These are phyloP conservation scores for Zoanthus gigantus DNA, from an alignment of 92 coral and sea anemone genomes.

Conservation along the genomic window DNA sequence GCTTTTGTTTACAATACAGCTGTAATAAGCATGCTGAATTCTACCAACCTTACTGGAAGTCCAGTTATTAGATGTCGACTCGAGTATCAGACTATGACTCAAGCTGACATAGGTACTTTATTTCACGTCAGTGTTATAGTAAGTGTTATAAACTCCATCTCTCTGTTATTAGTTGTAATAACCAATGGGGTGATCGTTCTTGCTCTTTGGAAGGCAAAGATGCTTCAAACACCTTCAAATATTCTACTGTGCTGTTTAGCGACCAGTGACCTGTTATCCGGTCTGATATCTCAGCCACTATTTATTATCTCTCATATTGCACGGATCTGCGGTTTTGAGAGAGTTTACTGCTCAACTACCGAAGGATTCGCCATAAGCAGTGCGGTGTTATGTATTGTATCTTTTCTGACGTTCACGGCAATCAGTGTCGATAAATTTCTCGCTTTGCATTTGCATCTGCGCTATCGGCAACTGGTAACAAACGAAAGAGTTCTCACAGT, in stretches of 20 bases:
- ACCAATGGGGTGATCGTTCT: constrained; percentile 26
- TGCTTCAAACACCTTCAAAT: constrained; percentile 42
- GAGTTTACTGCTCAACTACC: constrained; percentile 23
- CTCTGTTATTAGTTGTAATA: constrained; percentile 7
- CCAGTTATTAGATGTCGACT: constrained; percentile 23
- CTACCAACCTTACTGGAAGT: constrained; percentile 3
- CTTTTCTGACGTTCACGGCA: constrained; percentile 31
- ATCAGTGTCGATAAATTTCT: constrained; percentile 45
- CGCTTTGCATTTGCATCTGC: constrained; percentile 39
- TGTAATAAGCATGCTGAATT: not conserved
- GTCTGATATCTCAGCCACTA: constrained; percentile 49
- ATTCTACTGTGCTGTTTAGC: constrained; percentile 47
- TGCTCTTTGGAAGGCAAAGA: constrained; percentile 31
- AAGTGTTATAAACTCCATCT: constrained; percentile 15
- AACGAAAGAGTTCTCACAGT: constrained; percentile 14
- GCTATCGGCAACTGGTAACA: constrained; percentile 34
- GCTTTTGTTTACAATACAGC: not conserved
- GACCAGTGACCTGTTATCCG: constrained; percentile 45
- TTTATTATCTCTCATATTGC: constrained; percentile 45
- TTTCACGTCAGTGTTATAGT: constrained; percentile 29
- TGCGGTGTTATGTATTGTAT: constrained; percentile 30
- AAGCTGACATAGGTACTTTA: constrained; percentile 16
- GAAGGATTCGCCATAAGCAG: constrained; percentile 37
- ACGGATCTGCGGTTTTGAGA: constrained; percentile 17
- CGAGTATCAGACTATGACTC: constrained; percentile 29